Evolutionary conservation across 2,888 invertebrate genomes (phyloP), one percentile per base, ranked within the genome.

Genomic region (Corbicula japonica): DNA sequence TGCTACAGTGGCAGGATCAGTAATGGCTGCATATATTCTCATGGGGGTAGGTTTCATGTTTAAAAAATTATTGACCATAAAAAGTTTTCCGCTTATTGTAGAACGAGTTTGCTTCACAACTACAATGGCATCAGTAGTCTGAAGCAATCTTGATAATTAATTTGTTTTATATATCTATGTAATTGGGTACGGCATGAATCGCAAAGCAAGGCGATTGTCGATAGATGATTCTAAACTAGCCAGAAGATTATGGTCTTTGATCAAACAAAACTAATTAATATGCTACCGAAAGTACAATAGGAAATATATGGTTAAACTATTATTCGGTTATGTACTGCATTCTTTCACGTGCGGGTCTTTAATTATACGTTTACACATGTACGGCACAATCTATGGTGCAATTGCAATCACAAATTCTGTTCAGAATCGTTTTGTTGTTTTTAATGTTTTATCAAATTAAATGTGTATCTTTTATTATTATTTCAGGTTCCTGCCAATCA

Each of bases 1-100:
- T 94, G 97, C 98, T 0, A 98, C 98, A 0, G 98, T 99, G 10
- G 98, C 98, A 46, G 97, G 94, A 96, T 10, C 85, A 0, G 97
- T 98, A 0, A 94, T 99, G 90, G 98, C 98, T 0, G 97, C 98
- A 0, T 99, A 98, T 93, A 97, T 98, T 68, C 95, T 95, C 2
- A 98, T 97, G 93, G 98, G 98, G 0, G 97, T 98, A 85, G 80
- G 87, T 4, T 18, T 50, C 23, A 50, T 18, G 15, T 10, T 18
- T 8, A 18, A 50, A 18, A 50, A 10, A 21, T 12, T 50, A 8
- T 21, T 15, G 12, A 21, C 8, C 21, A 50, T 21, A 50, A 12
- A 12, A 8, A 41, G 10, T 41, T 41, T 10, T 10, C 41, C n/a
- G n/a, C n/a, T n/a, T n/a, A n/a, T n/a, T n/a, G n/a, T n/a, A n/a